Conservation (phyloP, 2,113 vertebrate genomes). For the Emydura subglobosa region DNA sequence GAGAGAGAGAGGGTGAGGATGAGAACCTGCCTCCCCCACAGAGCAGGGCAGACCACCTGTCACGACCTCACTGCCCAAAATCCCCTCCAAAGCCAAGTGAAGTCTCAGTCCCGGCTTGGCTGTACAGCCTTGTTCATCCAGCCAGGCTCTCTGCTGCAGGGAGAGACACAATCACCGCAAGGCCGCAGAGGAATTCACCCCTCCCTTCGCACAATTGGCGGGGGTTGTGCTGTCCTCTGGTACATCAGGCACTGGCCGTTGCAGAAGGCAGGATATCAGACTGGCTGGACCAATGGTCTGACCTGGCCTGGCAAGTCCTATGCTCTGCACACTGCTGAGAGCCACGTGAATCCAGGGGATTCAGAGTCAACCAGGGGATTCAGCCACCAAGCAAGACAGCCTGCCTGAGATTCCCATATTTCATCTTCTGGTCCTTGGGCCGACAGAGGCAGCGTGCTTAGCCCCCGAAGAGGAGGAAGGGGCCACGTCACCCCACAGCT, state of each 20-base stretch:
- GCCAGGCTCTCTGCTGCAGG: background rate
- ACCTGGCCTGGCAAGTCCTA: background rate
- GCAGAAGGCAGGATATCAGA: background rate
- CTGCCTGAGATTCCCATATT: background rate
- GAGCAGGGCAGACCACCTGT: background rate
- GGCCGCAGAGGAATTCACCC: background rate
- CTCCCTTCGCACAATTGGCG: background rate
- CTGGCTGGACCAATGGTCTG: background rate
- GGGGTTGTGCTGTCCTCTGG: background rate
- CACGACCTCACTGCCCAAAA: background rate
- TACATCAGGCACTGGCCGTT: background rate
- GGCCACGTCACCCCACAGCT: background rate
- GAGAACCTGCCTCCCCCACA: background rate
- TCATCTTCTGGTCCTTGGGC: background rate
- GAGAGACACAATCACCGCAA: background rate
- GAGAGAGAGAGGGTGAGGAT: background rate
- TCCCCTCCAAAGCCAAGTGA: background rate
- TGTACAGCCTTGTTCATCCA: background rate
- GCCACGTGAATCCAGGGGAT: background rate
- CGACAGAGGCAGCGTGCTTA: background rate
- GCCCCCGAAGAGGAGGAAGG: background rate
- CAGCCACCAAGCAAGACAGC: background rate
- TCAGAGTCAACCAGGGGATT: background rate
- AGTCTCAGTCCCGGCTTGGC: background rate
- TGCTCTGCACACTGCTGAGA: background rate